A percentile compares a stretch with the other conserved stretches of the same genome.
These are phyloP conservation scores for Chamaea fasciata DNA, from an alignment of 2,113 vertebrate genomes.

Conservation along the genomic window DNA sequence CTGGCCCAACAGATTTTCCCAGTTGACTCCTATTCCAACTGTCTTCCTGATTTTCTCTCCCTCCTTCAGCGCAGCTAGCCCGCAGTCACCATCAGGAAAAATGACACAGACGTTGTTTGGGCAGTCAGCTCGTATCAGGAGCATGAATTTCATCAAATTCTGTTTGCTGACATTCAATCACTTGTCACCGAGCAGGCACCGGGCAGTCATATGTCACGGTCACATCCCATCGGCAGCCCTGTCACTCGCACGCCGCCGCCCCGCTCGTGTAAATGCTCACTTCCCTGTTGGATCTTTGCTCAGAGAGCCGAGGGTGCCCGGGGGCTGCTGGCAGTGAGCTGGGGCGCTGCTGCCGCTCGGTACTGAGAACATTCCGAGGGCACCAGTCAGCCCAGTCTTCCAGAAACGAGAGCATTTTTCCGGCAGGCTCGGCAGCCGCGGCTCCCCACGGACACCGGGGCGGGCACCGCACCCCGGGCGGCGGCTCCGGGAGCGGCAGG, in stretches of 20 bases:
- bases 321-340: not conserved
- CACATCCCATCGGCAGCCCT: not conserved
- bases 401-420: not conserved
- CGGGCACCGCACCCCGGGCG: rapidly evolving
- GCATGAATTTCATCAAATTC: not conserved
- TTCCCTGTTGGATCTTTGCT: not conserved
- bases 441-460: rapidly evolving
- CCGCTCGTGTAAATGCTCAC: not conserved
- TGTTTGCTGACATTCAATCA: constrained; percentile 53
- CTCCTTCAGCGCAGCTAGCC: not conserved
- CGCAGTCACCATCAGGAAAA: not conserved
- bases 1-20: not conserved
- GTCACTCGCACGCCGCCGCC: not conserved
- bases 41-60: not conserved
- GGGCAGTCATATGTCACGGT: not conserved
- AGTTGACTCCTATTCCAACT: constrained; percentile 4
- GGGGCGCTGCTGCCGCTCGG: not conserved
- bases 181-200: constrained; percentile 39
- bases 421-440: not conserved
- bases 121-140: constrained; percentile 44
- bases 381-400: not conserved
- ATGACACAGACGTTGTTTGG: constrained; percentile 38
- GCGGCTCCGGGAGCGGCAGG: not conserved
- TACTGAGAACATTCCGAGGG: not conserved
- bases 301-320: not conserved